phyloP scores from a whole-genome alignment of 2,797 vertebrate species.

The Rallus crepitans region DNA sequence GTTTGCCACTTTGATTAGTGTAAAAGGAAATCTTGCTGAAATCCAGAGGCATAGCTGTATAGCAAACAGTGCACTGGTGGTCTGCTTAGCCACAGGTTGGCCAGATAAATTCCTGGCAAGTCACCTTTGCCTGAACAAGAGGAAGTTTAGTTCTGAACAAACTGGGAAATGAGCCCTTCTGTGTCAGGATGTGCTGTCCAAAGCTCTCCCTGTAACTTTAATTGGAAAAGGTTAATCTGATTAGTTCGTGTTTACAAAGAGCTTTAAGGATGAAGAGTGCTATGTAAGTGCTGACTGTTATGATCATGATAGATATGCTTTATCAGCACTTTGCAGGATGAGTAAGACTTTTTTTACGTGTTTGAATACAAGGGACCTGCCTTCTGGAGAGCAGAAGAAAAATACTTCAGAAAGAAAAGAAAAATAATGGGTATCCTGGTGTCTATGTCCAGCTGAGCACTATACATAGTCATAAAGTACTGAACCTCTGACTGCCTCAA shows the following conservation, averaged over 20 bases:
- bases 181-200: background rate
- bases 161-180: background rate
- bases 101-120: background rate
- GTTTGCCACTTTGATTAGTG: background rate
- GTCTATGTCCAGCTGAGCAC: background rate
- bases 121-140: background rate
- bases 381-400: background rate
- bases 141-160: background rate
- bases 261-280: conserved; percentile 27
- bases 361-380: background rate
- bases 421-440: background rate
- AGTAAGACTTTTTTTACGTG: background rate
- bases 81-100: background rate
- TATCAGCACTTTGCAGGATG: conserved; percentile 36
- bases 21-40: background rate
- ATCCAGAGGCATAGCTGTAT: background rate
- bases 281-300: conserved; percentile 42
- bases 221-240: conserved; percentile 28
- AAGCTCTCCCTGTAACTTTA: background rate
- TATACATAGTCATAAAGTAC: too few relatives aligned
- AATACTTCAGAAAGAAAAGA: background rate
- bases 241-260: conserved; percentile 24
- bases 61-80: background rate
- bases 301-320: background rate
- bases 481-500: background rate